Evolutionary conservation across 2,113 vertebrate species (phyloP), one percentile per base, ranked within the genome.

Genomic region (Rhea americana): DNA sequence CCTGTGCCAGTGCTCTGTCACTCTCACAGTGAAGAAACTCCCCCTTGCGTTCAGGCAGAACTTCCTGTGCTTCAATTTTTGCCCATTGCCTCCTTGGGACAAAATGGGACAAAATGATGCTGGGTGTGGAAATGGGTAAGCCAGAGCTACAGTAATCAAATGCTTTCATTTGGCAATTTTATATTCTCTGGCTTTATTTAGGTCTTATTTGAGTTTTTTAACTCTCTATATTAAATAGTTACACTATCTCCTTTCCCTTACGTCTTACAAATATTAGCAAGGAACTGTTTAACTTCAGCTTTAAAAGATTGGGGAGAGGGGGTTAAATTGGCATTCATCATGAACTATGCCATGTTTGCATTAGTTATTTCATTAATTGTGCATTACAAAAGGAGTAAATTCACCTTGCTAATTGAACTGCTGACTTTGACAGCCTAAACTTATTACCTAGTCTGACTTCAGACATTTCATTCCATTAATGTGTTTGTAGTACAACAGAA

Each of bases 281-380:
- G 32, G 56, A 75, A 73, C 35, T 56, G 14, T 76, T 85, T 76
- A 43, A 25, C 37, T 94, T 91, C 28, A 75, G 39, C 62, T 89
- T 91, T 19, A 72, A 58, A 70, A 58, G 17, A 8, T 3, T 1
- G 1, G 48, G 43, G 39, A 39, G 43, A 72, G 39, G 74, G 74
- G 56, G 74, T 82, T 87, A 90, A 82, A 61, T 73, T 47, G n/a
- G 61, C 12, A 65, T 91, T 86, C 88, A 15, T 81, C 22, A 37
- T 63, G 76, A 93, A 5, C 65, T 51, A 9, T 85, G 70, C 76
- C 45, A 21, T 41, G 59, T 58, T 88, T 88, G 76, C 51, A 51
- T 91, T 90, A 90, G 62, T 93, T 95, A 68, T 65, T 93, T 94
- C 92, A 86, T 83, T 90, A 94, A 78, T 81, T 90, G 77, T 72